These are phyloP conservation scores for Malthinus seriepunctatus DNA, from an alignment of 2,888 invertebrate species.

Conservation along the genomic window DNA sequence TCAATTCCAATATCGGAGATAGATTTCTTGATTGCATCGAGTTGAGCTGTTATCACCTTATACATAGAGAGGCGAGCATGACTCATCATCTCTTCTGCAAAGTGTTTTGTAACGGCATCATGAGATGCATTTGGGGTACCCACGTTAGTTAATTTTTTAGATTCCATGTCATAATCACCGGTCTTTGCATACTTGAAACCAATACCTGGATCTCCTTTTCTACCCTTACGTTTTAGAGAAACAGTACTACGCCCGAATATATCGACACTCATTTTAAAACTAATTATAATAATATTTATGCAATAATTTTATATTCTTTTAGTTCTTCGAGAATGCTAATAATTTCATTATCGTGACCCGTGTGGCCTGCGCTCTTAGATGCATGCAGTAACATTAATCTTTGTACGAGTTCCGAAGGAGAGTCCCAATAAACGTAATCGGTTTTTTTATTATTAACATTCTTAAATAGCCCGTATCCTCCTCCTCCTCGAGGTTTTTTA, in stretches of 20 bases:
- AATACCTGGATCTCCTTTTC: background rate
- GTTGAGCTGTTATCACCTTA: too few relatives aligned
- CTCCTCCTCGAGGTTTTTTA: background rate
- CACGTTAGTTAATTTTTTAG: background rate
- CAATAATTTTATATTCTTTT: background rate
- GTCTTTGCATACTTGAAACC: background rate
- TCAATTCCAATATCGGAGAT: too few relatives aligned
- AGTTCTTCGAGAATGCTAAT: conserved; percentile 1
- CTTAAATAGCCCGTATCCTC: background rate
- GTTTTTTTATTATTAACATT: background rate
- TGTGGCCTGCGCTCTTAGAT: background rate
- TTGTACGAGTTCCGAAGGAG: background rate
- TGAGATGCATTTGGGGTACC: background rate
- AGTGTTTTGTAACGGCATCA: background rate
- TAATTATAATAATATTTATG: background rate
- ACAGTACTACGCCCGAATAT: background rate
- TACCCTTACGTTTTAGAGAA: background rate
- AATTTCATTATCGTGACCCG: background rate
- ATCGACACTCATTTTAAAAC: background rate
- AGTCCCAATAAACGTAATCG: conserved; percentile 6
- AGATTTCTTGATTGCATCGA: too few relatives aligned
- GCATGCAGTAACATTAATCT: background rate
- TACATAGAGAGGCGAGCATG: too few relatives aligned
- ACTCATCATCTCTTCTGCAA: too few relatives aligned
- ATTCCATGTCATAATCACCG: background rate